A percentile compares a stretch with the other conserved stretches of the same genome.
These are phyloP conservation scores for Neodiprion virginianus DNA, from an alignment of 1,140 invertebrate genomes.

Conservation along the genomic window DNA sequence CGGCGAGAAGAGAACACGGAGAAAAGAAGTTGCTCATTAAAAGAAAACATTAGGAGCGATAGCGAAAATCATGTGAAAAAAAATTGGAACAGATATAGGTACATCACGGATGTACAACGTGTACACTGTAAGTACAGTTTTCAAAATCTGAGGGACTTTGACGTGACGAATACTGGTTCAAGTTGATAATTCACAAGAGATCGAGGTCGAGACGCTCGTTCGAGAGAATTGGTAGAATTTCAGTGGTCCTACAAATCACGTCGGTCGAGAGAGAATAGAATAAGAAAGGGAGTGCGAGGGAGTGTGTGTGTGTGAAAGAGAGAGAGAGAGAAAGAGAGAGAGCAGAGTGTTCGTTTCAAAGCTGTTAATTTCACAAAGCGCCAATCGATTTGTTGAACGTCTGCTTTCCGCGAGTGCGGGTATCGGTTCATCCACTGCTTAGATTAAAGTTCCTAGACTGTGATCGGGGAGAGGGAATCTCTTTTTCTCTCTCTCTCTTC, in stretches of 20 bases:
- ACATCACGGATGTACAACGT: too few relatives aligned
- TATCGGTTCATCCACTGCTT: neutral
- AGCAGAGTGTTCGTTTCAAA: neutral
- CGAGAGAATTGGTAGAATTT: neutral
- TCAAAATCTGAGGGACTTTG: too few relatives aligned
- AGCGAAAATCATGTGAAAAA: too few relatives aligned
- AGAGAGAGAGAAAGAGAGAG: neutral
- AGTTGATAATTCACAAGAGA: too few relatives aligned
- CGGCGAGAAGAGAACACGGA: too few relatives aligned
- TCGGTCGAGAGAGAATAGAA: neutral
- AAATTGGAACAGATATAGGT: too few relatives aligned
- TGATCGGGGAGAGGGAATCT: neutral
- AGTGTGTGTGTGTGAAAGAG: neutral
- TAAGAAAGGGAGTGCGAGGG: neutral
- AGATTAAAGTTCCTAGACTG: neutral
- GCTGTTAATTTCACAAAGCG: conserved; percentile 2
- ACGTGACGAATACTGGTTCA: too few relatives aligned
- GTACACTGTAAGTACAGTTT: too few relatives aligned
- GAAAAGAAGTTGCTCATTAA: too few relatives aligned
- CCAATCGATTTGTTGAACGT: conserved; percentile 5
- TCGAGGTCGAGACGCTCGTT: neutral
- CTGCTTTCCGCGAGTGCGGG: neutral
- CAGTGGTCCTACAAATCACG: neutral
- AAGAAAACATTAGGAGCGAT: too few relatives aligned
- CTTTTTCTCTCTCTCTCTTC: too few relatives aligned